Base-by-base conservation (phyloP, 1,140 invertebrate species). In the Bombus soroeensis region DNA sequence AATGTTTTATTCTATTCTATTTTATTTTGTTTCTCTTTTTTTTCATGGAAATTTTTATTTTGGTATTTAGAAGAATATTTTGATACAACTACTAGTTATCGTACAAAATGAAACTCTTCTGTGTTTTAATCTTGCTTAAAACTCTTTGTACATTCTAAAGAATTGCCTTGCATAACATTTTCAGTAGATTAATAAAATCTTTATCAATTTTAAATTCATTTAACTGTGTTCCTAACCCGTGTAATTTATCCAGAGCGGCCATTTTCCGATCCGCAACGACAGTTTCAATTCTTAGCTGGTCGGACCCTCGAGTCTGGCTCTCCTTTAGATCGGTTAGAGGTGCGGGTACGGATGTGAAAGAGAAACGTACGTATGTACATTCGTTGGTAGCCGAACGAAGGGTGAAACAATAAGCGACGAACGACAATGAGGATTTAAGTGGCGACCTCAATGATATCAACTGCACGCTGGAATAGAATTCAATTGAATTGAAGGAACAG, bases 391-490 rank as follows among this genome's bases (percentile, higher is more conserved):
- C 89, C 93, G 89, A 82, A 89, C 92, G 93, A 94, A 95, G 94
- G 94, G 94, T 95, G 94, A 95, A 95, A 95, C 94, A 95, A 95
- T 95, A 93, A 95, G 93, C 94, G 93, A 94, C 93, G 91, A 92
- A 95, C 94, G 94, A 95, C 93, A 95, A 95, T 95, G 94, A 95
- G 92, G 93, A 94, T 95, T 95, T 95, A 95, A 95, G 94, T 95
- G 94, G 92, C 93, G 94, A 95, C 94, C 94, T 94, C 94, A 94
- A 94, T 95, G 94, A 94, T 95, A 94, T 94, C 93, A 94, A 94
- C 94, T 94, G 93, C 93, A 94, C 90, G 91, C 91, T 91, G 92
- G 93, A 95, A 94, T 94, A 95, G 93, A 95, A 94, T 95, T 95
- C 93, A 95, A 95, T 95, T 95, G 93, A 94, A 95, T 94, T 94